Conservation (phyloP, 2,888 invertebrate genomes). For the Troides helena region DNA sequence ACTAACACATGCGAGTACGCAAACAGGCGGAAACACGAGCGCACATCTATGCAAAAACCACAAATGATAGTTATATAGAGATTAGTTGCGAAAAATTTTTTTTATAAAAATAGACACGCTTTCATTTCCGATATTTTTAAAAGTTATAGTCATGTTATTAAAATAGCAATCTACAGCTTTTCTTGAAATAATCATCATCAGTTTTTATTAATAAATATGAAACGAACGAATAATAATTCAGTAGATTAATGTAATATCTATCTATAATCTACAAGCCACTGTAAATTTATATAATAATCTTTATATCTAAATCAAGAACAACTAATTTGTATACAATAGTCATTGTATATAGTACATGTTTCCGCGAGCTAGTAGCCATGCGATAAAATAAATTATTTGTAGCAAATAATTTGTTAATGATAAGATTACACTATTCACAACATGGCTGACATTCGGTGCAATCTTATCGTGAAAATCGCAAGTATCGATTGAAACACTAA, state of each 20-base stretch:
- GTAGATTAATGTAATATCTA: slow-evolving; percentile 1
- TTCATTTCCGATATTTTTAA: no score
- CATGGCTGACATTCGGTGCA: slow-evolving; percentile 47
- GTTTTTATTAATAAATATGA: no score
- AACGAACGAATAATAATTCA: not conserved
- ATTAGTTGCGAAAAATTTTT: no score
- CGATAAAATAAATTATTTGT: slow-evolving; percentile 49
- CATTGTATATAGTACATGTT: slow-evolving; percentile 27
- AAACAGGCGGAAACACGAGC: not conserved
- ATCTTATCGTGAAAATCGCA: slow-evolving; percentile 60
- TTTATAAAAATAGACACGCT: no score
- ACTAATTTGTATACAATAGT: slow-evolving; percentile 4
- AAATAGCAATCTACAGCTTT: no score
- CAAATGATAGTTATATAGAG: no score
- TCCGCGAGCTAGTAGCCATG: slow-evolving; percentile 21
- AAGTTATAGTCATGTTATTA: no score
- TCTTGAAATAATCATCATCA: no score
- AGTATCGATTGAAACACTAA: slow-evolving; percentile 60
- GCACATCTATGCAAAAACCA: not conserved
- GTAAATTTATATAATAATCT: slow-evolving; percentile 8
- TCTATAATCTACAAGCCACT: slow-evolving; percentile 12
- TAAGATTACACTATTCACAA: slow-evolving; percentile 64
- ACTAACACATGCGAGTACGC: not conserved
- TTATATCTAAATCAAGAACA: slow-evolving; percentile 6
- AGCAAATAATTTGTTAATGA: slow-evolving; percentile 41